Evolutionary conservation across 2,797 vertebrate species (phyloP), one percentile per base, ranked within the genome.

Genomic region (Orestias chungarensis): DNA sequence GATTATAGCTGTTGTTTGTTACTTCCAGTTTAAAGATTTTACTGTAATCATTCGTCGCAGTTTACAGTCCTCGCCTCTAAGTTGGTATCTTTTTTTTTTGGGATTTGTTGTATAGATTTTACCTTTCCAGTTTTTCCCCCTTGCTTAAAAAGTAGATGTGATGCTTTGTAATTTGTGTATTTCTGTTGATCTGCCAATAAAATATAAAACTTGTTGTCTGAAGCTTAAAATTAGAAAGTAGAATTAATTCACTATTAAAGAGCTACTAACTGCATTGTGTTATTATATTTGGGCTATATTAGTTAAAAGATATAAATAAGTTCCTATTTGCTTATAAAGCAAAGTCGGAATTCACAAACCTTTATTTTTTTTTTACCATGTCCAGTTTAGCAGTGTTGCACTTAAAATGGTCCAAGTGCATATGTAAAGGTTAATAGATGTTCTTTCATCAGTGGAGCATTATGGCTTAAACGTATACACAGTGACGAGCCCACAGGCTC

Each of bases 111-210:
- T 91, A 86, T 78, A 85, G 88, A 88, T 82, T 64, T 78, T 81
- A 87, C 82, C 83, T 78, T 76, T 82, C 81, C 82, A 68, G 88
- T 84, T 91, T 83, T 89, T 82, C 90, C 79, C 83, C 80, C 85
- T 76, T 85, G 79, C 82, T 71, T 83, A 83, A 78, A 89, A 87
- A 81, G 79, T 88, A 87, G 78, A 87, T 90, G 88, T 88, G 88
- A 87, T 80, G 84, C 90, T 87, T 89, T 89, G 67, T 88, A 90
- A 87, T 90, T 80, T 84, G 78, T 89, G 85, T 90, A 86, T 89
- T 87, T 80, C 85, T 88, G 79, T 89, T 89, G 87, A 68, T 89
- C 81, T 81, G 78, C 82, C 70, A 92, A 91, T 90, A 90, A 90
- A 91, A 87, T 87, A 54, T 83, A 83, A 86, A 91, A 84, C 81